phyloP scores from a whole-genome alignment of 30 jellyfish, hydroid and myxozoan species.

The Turritopsis rubra region DNA sequence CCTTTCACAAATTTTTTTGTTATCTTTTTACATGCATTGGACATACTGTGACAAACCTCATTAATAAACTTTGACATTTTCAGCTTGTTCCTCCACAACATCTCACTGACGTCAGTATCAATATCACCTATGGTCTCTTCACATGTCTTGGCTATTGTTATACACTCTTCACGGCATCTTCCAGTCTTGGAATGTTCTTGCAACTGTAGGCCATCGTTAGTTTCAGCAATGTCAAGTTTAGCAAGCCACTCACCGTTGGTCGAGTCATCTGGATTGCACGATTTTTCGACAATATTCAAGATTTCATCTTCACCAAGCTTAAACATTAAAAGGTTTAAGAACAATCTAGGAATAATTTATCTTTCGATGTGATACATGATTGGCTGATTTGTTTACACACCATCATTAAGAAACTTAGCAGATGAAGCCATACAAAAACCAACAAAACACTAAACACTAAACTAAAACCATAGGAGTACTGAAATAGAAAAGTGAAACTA shows the following conservation, averaged over 20 bases:
- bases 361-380: no score
- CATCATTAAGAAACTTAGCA: no score
- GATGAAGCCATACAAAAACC: no score
- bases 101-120: constrained; percentile 89
- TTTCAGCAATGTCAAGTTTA: constrained; percentile 52
- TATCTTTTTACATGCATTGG: constrained; percentile 51
- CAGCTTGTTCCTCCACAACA: constrained; percentile 66
- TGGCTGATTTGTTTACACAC: no score
- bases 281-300: constrained; percentile 59
- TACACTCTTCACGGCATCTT: constrained; percentile 79
- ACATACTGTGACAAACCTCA: constrained; percentile 66
- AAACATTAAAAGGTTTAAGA: neutral
- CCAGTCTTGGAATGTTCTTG: constrained; percentile 49
- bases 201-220: constrained; percentile 29
- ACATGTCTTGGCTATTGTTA: constrained; percentile 81
- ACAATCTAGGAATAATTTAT: neutral
- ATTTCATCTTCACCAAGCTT: constrained; percentile 88
- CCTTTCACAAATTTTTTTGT: constrained; percentile 40
- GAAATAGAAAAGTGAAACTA: no score
- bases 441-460: no score
- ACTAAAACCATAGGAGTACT: no score
- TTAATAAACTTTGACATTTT: constrained; percentile 43
- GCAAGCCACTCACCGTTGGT: constrained; percentile 73
- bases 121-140: constrained; percentile 82
- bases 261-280: constrained; percentile 58